Conservation (phyloP, 2,113 vertebrate species). For the Oophaga pumilio region DNA sequence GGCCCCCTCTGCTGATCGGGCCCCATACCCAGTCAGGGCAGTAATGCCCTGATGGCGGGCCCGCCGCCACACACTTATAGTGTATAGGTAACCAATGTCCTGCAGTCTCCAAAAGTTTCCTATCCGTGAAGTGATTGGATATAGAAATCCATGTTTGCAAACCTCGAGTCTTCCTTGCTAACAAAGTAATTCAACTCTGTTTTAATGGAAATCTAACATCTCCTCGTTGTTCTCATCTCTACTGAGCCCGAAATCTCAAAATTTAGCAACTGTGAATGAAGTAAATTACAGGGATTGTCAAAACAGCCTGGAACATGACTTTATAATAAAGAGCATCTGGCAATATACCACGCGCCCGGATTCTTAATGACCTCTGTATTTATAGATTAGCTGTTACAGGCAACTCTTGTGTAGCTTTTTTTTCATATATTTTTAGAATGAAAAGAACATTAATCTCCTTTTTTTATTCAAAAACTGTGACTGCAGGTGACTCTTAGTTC, state of each 20-base stretch:
- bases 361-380: background rate
- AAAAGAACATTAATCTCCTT: background rate
- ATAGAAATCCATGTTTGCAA: background rate
- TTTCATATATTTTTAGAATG: background rate
- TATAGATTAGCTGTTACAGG: background rate
- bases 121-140: background rate
- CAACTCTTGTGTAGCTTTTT: background rate
- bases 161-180: background rate
- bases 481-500: background rate
- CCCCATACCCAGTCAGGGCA: too few species aligned
- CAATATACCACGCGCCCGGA: background rate
- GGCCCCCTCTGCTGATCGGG: too few species aligned
- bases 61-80: background rate
- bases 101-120: background rate
- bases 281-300: background rate
- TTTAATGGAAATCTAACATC: background rate
- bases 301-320: background rate
- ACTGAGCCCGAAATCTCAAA: background rate
- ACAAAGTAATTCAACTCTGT: background rate
- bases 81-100: background rate
- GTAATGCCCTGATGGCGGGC: too few species aligned
- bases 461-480: background rate
- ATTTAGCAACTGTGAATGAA: slow-evolving; percentile 26
- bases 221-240: background rate
- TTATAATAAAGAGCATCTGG: slow-evolving; percentile 2